A percentile compares a stretch with the other conserved stretches of the same genome.
Evolutionary conservation across 2,888 invertebrate species (phyloP).

Genomic region (Seira sanloemensis): DNA sequence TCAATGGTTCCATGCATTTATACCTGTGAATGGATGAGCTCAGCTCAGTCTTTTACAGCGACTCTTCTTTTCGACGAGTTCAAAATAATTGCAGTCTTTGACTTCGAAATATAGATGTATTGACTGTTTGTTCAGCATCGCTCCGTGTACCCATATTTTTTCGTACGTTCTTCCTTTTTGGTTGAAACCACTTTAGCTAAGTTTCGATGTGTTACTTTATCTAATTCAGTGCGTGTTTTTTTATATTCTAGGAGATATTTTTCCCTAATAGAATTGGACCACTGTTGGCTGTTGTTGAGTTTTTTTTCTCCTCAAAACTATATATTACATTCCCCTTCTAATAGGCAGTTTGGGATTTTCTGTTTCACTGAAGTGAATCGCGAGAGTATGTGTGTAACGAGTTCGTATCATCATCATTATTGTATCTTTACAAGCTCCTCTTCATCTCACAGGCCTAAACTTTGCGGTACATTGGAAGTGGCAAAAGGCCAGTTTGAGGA

Average conservation of each 20-base stretch:
- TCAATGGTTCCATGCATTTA: too few relatives aligned
- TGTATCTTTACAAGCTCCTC: slow-evolving; percentile 2
- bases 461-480: not conserved
- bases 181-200: too few relatives aligned
- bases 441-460: not conserved
- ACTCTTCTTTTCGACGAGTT: not conserved
- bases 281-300: not conserved
- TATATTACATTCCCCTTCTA: not conserved
- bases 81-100: not conserved
- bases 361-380: slow-evolving; percentile 23
- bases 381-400: slow-evolving; percentile 6
- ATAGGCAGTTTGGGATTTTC: slow-evolving; percentile 36
- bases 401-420: slow-evolving; percentile 32
- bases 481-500: slow-evolving; percentile 11
- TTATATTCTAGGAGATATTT: too few relatives aligned
- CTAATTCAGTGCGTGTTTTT: not conserved
- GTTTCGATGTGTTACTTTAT: too few relatives aligned
- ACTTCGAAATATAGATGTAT: too few relatives aligned
- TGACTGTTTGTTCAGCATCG: too few relatives aligned
- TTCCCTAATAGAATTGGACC: slow-evolving; percentile 1
- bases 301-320: not conserved
- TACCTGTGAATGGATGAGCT: too few relatives aligned
- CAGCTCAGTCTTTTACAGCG: too few relatives aligned
- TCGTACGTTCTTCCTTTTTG: too few relatives aligned
- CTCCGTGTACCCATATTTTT: too few relatives aligned